Evolutionary conservation across 1,140 invertebrate species (phyloP).

Genomic region (Rhopalosiphum padi): DNA sequence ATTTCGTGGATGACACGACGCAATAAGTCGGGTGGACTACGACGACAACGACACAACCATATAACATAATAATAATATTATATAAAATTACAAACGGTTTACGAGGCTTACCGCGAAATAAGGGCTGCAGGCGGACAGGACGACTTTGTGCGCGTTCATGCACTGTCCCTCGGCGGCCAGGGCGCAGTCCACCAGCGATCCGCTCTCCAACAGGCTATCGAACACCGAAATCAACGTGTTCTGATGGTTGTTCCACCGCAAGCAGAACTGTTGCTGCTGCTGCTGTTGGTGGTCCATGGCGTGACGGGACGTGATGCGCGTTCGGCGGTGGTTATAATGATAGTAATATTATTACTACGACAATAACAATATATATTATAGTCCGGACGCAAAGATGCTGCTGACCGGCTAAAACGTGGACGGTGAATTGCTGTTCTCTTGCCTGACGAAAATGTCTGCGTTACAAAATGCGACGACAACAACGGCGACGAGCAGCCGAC

Average conservation of each 20-base stretch:
- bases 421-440: background rate
- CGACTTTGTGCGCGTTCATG: constrained; percentile 60
- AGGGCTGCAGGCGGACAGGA: constrained; percentile 60
- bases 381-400: constrained; percentile 58
- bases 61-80: background rate
- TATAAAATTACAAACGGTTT: background rate
- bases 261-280: constrained; percentile 66
- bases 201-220: constrained; percentile 66
- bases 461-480: background rate
- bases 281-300: constrained; percentile 49
- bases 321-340: background rate
- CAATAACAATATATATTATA: background rate
- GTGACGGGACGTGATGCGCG: background rate
- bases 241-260: constrained; percentile 70
- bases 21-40: background rate
- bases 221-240: constrained; percentile 68
- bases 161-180: constrained; percentile 63
- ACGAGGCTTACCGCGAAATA: constrained; percentile 59
- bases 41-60: background rate
- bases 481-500: constrained; percentile 1
- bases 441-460: background rate
- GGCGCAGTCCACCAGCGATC: constrained; percentile 68
- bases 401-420: background rate
- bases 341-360: background rate
- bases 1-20: background rate